Evolutionary conservation across 2,113 vertebrate species (phyloP).

Genomic region (Trematocara zebra): DNA sequence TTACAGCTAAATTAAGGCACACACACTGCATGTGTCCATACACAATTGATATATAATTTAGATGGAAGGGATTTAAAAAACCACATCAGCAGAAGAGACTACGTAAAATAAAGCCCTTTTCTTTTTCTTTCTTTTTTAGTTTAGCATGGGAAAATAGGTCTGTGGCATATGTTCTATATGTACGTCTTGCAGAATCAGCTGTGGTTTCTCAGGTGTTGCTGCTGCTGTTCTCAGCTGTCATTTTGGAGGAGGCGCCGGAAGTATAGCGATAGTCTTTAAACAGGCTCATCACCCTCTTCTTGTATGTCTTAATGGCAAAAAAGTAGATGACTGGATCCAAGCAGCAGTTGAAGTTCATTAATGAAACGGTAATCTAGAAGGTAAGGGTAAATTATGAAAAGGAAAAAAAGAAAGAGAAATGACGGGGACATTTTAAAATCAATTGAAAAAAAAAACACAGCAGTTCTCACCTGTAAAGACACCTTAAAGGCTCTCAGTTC

Average conservation of each 20-base stretch:
- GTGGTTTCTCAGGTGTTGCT: conserved; percentile 72
- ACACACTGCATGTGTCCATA: neutral
- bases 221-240: conserved; percentile 71
- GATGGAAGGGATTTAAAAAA: neutral
- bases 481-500: conserved; percentile 76
- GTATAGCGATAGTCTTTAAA: conserved; percentile 68
- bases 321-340: conserved; percentile 84
- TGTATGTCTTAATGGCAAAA: conserved; percentile 81
- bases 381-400: neutral
- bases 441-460: neutral
- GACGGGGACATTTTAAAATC: neutral
- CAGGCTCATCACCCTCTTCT: conserved; percentile 74
- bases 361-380: conserved; percentile 73
- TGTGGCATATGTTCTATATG: neutral
- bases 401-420: neutral
- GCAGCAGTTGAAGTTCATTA: conserved; percentile 86
- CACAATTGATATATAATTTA: neutral
- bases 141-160: neutral
- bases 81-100: neutral
- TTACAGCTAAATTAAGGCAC: neutral
- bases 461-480: conserved; percentile 71
- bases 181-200: neutral
- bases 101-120: neutral
- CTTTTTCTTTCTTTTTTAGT: neutral
- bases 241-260: conserved; percentile 60